Evolutionary conservation across 2,888 invertebrate genomes (phyloP).

Genomic region (Nowickia ferox): DNA sequence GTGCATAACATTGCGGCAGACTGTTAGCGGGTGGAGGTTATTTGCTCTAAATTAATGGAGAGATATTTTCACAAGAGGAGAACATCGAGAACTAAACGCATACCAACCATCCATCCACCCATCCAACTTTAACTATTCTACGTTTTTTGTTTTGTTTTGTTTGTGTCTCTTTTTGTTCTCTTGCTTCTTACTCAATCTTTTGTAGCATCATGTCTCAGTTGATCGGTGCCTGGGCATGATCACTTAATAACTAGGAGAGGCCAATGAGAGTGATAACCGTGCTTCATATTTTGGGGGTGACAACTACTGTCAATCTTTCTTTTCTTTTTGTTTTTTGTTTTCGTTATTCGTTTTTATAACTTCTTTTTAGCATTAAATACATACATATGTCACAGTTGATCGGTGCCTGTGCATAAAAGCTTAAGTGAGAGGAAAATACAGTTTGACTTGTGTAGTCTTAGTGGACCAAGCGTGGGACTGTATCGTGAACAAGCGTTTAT

Average conservation of each 20-base stretch:
- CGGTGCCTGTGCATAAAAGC: slow-evolving; percentile 73
- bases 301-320: slow-evolving; percentile 47
- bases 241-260: no score
- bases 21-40: neutral
- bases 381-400: slow-evolving; percentile 71
- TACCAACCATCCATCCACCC: no score
- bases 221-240: slow-evolving; percentile 73
- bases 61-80: neutral
- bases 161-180: slow-evolving; percentile 25
- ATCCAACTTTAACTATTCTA: neutral
- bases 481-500: slow-evolving; percentile 1
- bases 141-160: slow-evolving; percentile 8
- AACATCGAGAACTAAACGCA: no score
- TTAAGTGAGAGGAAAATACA: slow-evolving; percentile 24
- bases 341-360: slow-evolving; percentile 57
- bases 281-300: slow-evolving; percentile 37
- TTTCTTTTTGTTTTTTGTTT: slow-evolving; percentile 69
- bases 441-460: slow-evolving; percentile 1
- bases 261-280: no score
- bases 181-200: slow-evolving; percentile 57
- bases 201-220: slow-evolving; percentile 73
- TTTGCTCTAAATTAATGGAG: neutral
- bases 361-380: slow-evolving; percentile 69
- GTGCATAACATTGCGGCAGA: slow-evolving; percentile 58
- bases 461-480: slow-evolving; percentile 18